A percentile compares a stretch with the other conserved stretches of the same genome.
Conservation (phyloP, 1,140 invertebrate genomes). For the Pissodes strobi region DNA sequence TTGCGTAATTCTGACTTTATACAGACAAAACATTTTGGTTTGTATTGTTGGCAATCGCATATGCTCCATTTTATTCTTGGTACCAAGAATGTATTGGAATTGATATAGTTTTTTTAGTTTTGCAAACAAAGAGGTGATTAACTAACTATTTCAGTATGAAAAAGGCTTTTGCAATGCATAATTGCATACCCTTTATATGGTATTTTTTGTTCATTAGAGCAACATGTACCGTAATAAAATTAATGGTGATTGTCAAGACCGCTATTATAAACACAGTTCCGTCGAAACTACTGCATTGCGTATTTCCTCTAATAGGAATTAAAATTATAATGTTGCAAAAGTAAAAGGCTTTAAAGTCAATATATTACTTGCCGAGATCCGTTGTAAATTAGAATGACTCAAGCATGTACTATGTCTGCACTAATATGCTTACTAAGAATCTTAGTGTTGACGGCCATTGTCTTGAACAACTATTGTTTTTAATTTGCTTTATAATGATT, state of each 20-base stretch:
- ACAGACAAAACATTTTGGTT: too few species aligned
- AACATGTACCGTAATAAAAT: slow-evolving; percentile 1
- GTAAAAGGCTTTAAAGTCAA: slow-evolving; percentile 8
- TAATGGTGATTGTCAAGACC: slow-evolving; percentile 9
- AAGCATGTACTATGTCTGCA: not conserved
- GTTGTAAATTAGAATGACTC: slow-evolving; percentile 8
- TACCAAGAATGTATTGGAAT: too few species aligned
- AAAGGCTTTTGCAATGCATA: slow-evolving; percentile 7
- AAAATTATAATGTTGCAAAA: slow-evolving; percentile 23
- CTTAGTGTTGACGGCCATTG: too few species aligned
- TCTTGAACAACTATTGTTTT: too few species aligned
- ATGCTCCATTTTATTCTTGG: too few species aligned
- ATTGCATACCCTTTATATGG: slow-evolving; percentile 13
- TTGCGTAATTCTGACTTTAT: too few species aligned
- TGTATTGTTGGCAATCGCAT: too few species aligned
- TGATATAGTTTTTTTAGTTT: too few species aligned
- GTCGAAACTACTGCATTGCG: slow-evolving; percentile 14
- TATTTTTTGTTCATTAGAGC: slow-evolving; percentile 23
- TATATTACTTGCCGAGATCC: not conserved
- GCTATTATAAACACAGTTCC: slow-evolving; percentile 3
- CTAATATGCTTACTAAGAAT: too few species aligned
- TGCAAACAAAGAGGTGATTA: slow-evolving; percentile 15
- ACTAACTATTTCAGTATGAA: not conserved
- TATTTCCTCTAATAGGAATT: slow-evolving; percentile 12
- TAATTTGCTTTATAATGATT: too few species aligned